Conservation (phyloP, 2,888 invertebrate species). For the Zygogramma bicolorata region DNA sequence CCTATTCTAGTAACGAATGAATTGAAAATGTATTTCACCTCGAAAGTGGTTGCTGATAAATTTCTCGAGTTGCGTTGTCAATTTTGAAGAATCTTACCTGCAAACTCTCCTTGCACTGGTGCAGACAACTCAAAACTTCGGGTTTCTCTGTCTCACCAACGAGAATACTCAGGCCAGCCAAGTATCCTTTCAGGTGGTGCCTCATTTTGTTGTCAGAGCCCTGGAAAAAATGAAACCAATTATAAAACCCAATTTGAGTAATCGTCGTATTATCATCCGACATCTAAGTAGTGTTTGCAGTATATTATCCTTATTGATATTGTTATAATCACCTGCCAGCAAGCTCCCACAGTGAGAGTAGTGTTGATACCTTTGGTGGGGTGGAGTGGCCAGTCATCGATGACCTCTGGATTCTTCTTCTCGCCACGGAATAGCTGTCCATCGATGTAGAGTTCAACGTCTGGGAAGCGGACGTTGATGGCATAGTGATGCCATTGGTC, state of each 20-base stretch:
- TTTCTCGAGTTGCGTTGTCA: no score
- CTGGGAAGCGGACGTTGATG: constrained; percentile 91
- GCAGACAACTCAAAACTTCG: constrained; percentile 80
- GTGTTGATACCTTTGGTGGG: constrained; percentile 95
- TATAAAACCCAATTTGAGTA: not conserved
- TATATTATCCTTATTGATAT: no score
- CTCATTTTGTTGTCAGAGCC: constrained; percentile 92
- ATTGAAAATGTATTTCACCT: no score
- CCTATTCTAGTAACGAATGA: no score
- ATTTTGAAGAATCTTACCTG: constrained; percentile 62
- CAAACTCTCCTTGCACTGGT: constrained; percentile 86
- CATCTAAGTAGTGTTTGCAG: no score
- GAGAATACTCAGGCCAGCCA: constrained; percentile 87
- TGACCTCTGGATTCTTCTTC: constrained; percentile 93
- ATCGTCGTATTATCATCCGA: not conserved
- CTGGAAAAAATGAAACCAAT: constrained; percentile 34
- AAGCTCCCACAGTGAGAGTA: constrained; percentile 94
- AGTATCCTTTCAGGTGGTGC: constrained; percentile 90
- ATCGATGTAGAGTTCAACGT: constrained; percentile 89
- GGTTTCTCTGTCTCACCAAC: constrained; percentile 81
- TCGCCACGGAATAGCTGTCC: constrained; percentile 77
- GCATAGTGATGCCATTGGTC: constrained; percentile 99
- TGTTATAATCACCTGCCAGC: constrained; percentile 85
- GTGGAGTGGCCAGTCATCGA: constrained; percentile 99
- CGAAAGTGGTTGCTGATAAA: no score